phyloP scores from a whole-genome alignment of 2,797 vertebrate genomes.

The Amblyraja radiata region DNA sequence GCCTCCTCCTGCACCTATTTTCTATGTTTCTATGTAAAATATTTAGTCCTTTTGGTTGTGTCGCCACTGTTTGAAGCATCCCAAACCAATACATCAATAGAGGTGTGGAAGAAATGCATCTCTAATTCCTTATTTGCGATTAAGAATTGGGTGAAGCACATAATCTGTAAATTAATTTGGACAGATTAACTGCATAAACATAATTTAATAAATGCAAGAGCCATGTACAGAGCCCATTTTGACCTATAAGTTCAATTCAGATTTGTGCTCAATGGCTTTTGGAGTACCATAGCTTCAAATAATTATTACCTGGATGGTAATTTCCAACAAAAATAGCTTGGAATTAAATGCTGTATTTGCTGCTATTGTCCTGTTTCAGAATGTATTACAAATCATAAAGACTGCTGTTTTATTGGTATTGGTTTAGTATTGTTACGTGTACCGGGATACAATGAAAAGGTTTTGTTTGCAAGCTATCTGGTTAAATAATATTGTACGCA shows the following conservation, averaged over 20 bases:
- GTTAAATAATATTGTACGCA: no score
- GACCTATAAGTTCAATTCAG: not conserved
- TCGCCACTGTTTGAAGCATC: not conserved
- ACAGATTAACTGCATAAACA: not conserved
- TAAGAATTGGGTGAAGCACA: not conserved
- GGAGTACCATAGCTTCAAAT: not conserved
- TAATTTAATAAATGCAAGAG: not conserved
- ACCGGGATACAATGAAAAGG: not conserved
- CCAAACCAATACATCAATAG: not conserved
- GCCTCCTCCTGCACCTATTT: no score
- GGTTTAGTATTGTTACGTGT: not conserved
- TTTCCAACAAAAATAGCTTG: not conserved
- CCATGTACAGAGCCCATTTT: not conserved
- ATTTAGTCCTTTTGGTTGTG: not conserved
- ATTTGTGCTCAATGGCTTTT: not conserved
- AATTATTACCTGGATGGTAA: not conserved
- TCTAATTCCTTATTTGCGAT: not conserved
- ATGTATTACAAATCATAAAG: not conserved
- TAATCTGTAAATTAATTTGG: not conserved
- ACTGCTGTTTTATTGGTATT: not conserved
- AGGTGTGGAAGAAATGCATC: not conserved
- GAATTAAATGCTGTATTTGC: not conserved
- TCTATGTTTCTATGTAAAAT: not conserved
- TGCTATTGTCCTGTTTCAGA: not conserved
- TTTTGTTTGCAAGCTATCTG: not conserved